phyloP scores from a whole-genome alignment of 35 echinoderm and acorn worm genomes.

The Diadema setosum region DNA sequence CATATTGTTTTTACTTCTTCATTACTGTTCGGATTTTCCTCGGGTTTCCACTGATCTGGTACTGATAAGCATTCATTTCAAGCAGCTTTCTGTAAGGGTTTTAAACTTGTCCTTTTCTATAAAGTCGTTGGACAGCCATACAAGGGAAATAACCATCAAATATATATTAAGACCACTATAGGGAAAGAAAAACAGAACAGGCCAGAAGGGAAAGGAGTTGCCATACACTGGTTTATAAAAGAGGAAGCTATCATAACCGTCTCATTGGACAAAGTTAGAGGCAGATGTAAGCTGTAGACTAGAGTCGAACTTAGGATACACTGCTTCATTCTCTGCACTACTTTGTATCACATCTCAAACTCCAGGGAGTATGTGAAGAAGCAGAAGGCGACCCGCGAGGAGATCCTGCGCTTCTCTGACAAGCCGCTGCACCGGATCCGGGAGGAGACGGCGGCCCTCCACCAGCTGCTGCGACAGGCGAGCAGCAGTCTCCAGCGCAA shows the following conservation, averaged over 20 bases:
- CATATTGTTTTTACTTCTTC: too few species aligned
- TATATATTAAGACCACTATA: too few species aligned
- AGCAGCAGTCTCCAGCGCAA: slow-evolving; percentile 76
- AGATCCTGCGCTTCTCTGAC: slow-evolving; percentile 76
- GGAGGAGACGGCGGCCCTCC: slow-evolving; percentile 78
- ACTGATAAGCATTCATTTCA: too few species aligned
- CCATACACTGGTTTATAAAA: too few species aligned
- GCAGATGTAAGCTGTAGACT: not conserved
- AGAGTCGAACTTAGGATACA: not conserved
- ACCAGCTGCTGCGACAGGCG: slow-evolving; percentile 73
- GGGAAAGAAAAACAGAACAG: too few species aligned
- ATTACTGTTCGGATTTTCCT: too few species aligned
- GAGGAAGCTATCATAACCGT: not conserved
- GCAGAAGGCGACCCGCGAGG: slow-evolving; percentile 84
- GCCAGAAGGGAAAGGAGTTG: too few species aligned
- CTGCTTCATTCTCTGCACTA: not conserved
- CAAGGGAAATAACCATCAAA: too few species aligned
- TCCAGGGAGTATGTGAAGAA: slow-evolving; percentile 89
- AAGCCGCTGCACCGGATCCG: slow-evolving; percentile 74
- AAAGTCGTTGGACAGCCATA: too few species aligned
- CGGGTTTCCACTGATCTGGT: too few species aligned
- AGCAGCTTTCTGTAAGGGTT: too few species aligned
- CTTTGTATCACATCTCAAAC: not conserved
- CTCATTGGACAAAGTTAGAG: not conserved
- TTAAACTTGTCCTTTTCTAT: too few species aligned